These are phyloP conservation scores for Gymnoscopelus braueri DNA, from an alignment of 2,797 vertebrate species.

Conservation along the genomic window DNA sequence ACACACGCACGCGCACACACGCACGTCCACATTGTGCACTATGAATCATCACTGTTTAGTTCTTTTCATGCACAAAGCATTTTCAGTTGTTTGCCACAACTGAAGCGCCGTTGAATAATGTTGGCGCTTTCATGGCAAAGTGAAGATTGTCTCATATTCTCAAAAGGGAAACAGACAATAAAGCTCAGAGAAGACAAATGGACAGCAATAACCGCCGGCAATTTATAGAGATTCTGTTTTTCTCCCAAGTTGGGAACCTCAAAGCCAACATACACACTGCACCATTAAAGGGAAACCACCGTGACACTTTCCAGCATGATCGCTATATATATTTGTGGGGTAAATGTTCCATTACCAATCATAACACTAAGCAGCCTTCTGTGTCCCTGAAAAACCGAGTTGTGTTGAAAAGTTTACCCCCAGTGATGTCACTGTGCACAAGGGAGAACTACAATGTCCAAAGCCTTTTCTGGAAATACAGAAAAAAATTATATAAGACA, in stretches of 20 bases:
- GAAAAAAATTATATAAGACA: no score
- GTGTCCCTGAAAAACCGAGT: no score
- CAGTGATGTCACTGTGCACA: no score
- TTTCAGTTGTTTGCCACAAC: constrained; percentile 40
- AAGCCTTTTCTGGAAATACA: no score
- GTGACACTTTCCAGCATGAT: no score
- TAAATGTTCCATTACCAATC: no score
- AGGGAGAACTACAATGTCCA: no score
- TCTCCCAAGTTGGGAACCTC: constrained; percentile 11
- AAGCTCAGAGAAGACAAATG: constrained; percentile 56
- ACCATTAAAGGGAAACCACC: no score
- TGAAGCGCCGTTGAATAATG: constrained; percentile 32
- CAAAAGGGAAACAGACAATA: constrained; percentile 42
- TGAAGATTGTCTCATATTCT: constrained; percentile 48
- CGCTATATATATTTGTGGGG: no score
- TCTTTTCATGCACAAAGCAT: no score
- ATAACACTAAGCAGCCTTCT: no score
- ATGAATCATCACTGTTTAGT: constrained; percentile 37
- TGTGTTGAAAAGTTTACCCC: no score
- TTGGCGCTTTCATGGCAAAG: constrained; percentile 12
- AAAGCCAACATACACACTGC: constrained; percentile 12
- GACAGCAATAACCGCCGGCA: constrained; percentile 49
- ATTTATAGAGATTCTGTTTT: constrained; percentile 50
- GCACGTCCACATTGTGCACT: constrained; percentile 18
- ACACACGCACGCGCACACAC: constrained; percentile 5